A percentile compares a stretch with the other conserved stretches of the same genome.
Evolutionary conservation across 2,888 invertebrate genomes (phyloP).

Genomic region (Blastobasis lacticolella): DNA sequence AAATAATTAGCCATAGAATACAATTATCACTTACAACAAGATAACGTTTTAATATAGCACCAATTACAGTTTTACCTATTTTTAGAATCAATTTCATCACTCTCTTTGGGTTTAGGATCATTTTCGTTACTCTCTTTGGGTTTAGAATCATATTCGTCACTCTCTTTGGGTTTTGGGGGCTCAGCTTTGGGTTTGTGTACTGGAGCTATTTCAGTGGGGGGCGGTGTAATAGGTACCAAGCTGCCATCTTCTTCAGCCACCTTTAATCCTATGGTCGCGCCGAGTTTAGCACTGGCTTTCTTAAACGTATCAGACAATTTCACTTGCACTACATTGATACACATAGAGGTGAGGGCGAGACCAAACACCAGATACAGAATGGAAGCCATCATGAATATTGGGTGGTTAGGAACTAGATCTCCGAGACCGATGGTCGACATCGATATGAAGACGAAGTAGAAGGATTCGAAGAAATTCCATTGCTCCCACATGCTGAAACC

Average conservation of each 20-base stretch:
- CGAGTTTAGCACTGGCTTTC: slow-evolving; percentile 88
- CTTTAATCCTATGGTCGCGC: slow-evolving; percentile 86
- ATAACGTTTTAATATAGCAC: slow-evolving; percentile 17
- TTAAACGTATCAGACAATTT: slow-evolving; percentile 86
- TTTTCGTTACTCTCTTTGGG: slow-evolving; percentile 33
- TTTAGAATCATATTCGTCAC: slow-evolving; percentile 27
- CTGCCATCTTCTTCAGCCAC: slow-evolving; percentile 81
- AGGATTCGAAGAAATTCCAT: slow-evolving; percentile 95
- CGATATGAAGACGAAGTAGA: slow-evolving; percentile 97
- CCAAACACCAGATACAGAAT: slow-evolving; percentile 96
- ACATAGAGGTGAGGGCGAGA: slow-evolving; percentile 96
- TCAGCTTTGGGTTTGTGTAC: slow-evolving; percentile 50
- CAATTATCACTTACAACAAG: slow-evolving; percentile 24
- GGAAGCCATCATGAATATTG: slow-evolving; percentile 91
- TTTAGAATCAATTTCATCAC: slow-evolving; percentile 37
- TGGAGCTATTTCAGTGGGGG: slow-evolving; percentile 53
- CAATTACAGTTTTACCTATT: slow-evolving; percentile 36
- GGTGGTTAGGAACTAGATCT: slow-evolving; percentile 91
- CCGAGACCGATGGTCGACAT: slow-evolving; percentile 99
- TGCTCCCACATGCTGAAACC: slow-evolving; percentile 84
- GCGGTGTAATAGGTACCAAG: slow-evolving; percentile 57
- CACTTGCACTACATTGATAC: slow-evolving; percentile 95
- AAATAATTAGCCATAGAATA: slow-evolving; percentile 14
- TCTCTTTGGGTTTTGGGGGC: slow-evolving; percentile 23
- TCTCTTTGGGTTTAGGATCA: slow-evolving; percentile 24